These are phyloP conservation scores for Scrobipalpa costella DNA, from an alignment of 2,888 invertebrate genomes.

Conservation along the genomic window DNA sequence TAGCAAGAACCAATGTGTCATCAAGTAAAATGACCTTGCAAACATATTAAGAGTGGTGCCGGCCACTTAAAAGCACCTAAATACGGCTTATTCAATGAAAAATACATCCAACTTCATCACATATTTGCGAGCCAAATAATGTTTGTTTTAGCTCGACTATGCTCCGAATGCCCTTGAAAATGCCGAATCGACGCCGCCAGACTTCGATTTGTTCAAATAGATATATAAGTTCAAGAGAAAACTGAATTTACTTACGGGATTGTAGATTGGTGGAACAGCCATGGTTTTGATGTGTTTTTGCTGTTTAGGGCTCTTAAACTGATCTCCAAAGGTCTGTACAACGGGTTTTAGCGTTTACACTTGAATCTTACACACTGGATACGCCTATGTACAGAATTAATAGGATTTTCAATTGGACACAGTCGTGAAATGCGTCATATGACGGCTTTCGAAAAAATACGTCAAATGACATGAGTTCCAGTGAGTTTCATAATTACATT, in stretches of 20 bases:
- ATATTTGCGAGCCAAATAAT: conserved; percentile 50
- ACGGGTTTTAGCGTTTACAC: background rate
- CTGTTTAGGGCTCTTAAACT: background rate
- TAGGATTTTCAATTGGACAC: conserved; percentile 17
- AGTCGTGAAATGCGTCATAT: conserved; percentile 22
- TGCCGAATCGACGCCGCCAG: conserved; percentile 41
- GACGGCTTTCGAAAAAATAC: conserved; percentile 2
- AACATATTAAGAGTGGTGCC: background rate
- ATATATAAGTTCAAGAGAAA: conserved; percentile 33
- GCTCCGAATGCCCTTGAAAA: conserved; percentile 62
- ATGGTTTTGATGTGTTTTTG: conserved; percentile 45
- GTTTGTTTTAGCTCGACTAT: conserved; percentile 44
- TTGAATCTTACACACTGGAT: background rate
- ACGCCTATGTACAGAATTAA: conserved; percentile 12
- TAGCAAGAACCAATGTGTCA: conserved; percentile 29
- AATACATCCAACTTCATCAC: conserved; percentile 34
- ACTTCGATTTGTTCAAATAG: conserved; percentile 32
- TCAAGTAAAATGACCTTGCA: conserved; percentile 21
- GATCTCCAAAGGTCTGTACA: conserved; percentile 24
- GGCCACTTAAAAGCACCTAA: background rate
- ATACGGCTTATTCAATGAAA: conserved; percentile 12
- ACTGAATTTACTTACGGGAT: conserved; percentile 58
- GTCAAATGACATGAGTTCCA: conserved; percentile 28
- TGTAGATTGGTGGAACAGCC: conserved; percentile 67
- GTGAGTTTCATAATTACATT: background rate